A percentile compares a stretch with the other conserved stretches of the same genome.
These are phyloP conservation scores for Engraulis encrasicolus DNA, from an alignment of 2,113 vertebrate genomes.

Conservation along the genomic window DNA sequence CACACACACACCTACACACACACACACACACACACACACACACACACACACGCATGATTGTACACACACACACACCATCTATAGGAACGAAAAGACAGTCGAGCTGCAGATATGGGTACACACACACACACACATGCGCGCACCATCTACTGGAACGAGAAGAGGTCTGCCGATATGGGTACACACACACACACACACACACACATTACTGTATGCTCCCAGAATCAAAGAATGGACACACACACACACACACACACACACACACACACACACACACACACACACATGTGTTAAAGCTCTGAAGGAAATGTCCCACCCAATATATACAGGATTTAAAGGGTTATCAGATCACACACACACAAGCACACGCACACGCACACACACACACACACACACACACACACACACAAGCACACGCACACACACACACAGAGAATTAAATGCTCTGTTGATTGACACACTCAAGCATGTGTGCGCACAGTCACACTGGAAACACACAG, in stretches of 20 bases:
- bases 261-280: background rate
- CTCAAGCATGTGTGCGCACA: background rate
- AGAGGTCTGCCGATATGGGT: constrained; percentile 86
- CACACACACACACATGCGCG: constrained; percentile 51
- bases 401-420: constrained; percentile 3
- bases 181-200: too few relatives aligned
- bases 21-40: background rate
- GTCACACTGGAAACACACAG: background rate
- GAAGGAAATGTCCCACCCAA: background rate
- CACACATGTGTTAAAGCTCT: background rate
- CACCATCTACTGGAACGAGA: constrained; percentile 83
- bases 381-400: background rate
- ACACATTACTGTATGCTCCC: too few relatives aligned
- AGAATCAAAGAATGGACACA: background rate
- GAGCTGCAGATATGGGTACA: constrained; percentile 85
- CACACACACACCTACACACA: background rate
- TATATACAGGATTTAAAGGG: background rate
- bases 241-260: constrained; percentile 2
- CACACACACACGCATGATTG: background rate
- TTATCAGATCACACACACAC: too few relatives aligned
- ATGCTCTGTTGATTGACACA: background rate
- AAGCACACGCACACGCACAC: background rate
- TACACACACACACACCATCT: constrained; percentile 76
- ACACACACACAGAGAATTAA: background rate
- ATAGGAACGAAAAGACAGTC: constrained; percentile 82